phyloP scores from a whole-genome alignment of 2,113 vertebrate species.

The Pyxicephalus adspersus region DNA sequence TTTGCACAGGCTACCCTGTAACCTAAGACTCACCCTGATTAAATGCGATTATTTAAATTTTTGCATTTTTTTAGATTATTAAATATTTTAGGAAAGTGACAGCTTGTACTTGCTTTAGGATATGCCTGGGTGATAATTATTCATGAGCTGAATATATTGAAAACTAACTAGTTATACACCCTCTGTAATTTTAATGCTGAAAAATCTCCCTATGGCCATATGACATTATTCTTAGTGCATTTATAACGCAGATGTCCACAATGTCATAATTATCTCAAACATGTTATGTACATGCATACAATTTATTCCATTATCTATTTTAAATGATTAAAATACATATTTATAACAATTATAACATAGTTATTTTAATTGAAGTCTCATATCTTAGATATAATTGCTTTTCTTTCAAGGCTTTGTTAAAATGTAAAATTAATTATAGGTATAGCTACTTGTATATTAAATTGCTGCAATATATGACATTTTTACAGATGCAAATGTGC shows the following conservation, averaged over 20 bases:
- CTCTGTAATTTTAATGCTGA: conserved; percentile 75
- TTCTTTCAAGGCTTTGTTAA: no score
- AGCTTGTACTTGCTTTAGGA: conserved; percentile 87
- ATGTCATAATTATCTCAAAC: conserved; percentile 68
- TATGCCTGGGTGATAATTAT: conserved; percentile 84
- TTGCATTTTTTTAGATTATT: conserved; percentile 84
- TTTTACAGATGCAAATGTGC: no score
- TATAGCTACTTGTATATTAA: no score
- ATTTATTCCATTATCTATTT: not conserved
- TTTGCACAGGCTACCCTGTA: no score
- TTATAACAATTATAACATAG: no score
- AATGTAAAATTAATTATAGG: no score
- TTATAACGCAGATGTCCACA: conserved; percentile 77
- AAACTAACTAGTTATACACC: conserved; percentile 86
- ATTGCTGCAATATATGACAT: no score
- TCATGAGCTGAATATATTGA: conserved; percentile 84
- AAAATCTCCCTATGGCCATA: conserved; percentile 80
- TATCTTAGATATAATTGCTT: no score
- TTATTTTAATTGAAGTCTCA: no score
- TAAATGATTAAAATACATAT: not conserved
- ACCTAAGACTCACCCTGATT: not conserved
- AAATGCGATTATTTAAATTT: conserved; percentile 75
- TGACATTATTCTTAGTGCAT: conserved; percentile 75
- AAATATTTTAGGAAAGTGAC: conserved; percentile 83
- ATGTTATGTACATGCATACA: conserved; percentile 30